Percentiles rank a stretch among this genome's conserved stretches.
Conservation (phyloP, 2,888 invertebrate species). For the Lasius fuliginosus region DNA sequence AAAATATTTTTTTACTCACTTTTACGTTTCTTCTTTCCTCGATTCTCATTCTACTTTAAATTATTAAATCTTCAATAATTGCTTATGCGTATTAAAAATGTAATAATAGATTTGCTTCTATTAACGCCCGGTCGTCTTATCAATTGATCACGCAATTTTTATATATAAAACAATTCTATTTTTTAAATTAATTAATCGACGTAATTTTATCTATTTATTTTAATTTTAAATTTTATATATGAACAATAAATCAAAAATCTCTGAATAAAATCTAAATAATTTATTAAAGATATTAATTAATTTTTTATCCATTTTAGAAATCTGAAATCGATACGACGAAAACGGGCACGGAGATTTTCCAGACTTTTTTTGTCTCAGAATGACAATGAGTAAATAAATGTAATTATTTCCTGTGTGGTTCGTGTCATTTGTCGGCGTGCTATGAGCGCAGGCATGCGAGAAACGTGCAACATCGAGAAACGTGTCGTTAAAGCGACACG, state of each 20-base stretch:
- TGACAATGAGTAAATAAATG: conserved; percentile 40
- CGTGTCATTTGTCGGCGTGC: conserved; percentile 65
- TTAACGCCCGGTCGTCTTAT: conserved; percentile 18
- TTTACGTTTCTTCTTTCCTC: conserved; percentile 64
- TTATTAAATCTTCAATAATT: conserved; percentile 40
- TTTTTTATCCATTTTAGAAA: neutral
- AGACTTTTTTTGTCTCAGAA: conserved; percentile 2
- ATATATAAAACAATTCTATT: neutral
- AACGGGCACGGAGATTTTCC: conserved; percentile 13
- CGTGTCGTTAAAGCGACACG: conserved; percentile 34
- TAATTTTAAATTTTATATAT: neutral
- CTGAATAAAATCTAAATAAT: conserved; percentile 5
- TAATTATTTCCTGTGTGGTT: conserved; percentile 59
- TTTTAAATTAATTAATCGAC: neutral
- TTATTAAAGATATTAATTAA: neutral
- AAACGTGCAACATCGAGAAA: conserved; percentile 78
- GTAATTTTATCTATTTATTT: neutral
- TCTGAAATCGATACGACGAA: neutral
- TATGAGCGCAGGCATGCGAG: conserved; percentile 77
- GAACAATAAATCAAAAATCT: neutral
- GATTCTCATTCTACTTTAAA: conserved; percentile 52
- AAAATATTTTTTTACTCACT: conserved; percentile 33
- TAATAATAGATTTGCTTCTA: conserved; percentile 17
- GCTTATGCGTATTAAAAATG: conserved; percentile 60
- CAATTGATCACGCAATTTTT: conserved; percentile 15